Base-by-base conservation (phyloP, 2,113 vertebrate genomes). In the Poeciliopsis turrubarensis region DNA sequence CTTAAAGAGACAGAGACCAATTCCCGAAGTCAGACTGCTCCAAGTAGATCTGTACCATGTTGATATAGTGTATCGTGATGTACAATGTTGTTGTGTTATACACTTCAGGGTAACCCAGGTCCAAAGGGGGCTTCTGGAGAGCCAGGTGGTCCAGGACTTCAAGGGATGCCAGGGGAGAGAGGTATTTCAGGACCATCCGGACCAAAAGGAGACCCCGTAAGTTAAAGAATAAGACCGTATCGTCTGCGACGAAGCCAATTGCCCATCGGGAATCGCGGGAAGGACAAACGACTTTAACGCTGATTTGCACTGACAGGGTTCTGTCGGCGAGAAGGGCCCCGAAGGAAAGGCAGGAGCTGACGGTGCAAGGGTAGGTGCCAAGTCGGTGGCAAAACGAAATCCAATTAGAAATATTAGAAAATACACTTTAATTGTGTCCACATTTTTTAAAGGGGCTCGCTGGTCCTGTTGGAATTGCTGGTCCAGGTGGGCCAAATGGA, bases 101-200 rank as follows among this genome's bases (percentile, higher is more conserved):
- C n/a, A 37, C 37, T 86, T 66, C 67, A 99, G 98, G 98, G 97
- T 65, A 97, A 80, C 70, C 77, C 95, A 67, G 98, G 98, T n/a
- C 93, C 95, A 29, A 74, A 93, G n/a, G 98, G 98, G 19, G 90
- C 87, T 9, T 76, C 89, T 54, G 98, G 98, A 72, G 98, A 99
- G 79, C 90, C 90, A 37, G 98, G 98, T 4, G 95, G 97, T 1
- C 95, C 95, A 0, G 98, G 98, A 70, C 96, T 99, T 32, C 96
- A 97, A 72, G 98, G 98, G 34, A 98, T 99, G 97, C 97, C 98
- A 3, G 98, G 98, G 83, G 98, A 99, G 90, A 96, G 98, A 91
- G 98, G 98, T 3, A 95, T 95, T 1, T 86, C 96, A 30, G 98
- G 98, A 66, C 91, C 95, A 0, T 88, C 96, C 51, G 98, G 98